Percentiles rank a stretch among this genome's conserved stretches.
These are phyloP conservation scores for Drosophila bocki DNA, from an alignment of 1,140 invertebrate genomes.

Conservation along the genomic window DNA sequence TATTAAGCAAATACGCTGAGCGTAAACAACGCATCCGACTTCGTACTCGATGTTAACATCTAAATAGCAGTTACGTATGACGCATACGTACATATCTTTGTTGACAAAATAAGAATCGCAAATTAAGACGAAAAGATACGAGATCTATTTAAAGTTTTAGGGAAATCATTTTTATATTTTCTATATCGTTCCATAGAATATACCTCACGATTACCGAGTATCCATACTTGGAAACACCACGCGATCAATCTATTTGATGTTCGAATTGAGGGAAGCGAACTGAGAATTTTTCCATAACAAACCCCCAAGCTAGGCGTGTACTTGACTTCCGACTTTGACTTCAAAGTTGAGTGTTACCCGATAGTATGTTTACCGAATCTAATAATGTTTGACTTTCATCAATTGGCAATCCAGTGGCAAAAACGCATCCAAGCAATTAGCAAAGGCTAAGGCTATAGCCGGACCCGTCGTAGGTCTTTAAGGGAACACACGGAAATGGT, in stretches of 20 bases:
- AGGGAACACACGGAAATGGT: neutral
- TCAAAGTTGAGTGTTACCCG: slow-evolving; percentile 15
- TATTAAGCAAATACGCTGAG: neutral
- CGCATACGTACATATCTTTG: no score
- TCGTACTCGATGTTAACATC: neutral
- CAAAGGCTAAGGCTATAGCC: neutral
- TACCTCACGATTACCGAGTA: neutral
- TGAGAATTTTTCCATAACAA: slow-evolving; percentile 9
- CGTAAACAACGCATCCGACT: neutral
- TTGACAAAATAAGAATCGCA: neutral
- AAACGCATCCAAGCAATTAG: slow-evolving; percentile 14
- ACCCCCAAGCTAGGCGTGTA: slow-evolving; percentile 3
- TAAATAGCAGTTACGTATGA: neutral
- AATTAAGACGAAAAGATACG: neutral
- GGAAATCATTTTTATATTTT: neutral
- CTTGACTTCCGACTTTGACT: slow-evolving; percentile 44
- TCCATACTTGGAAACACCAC: slow-evolving; percentile 1
- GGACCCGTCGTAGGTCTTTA: neutral
- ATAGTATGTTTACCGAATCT: slow-evolving; percentile 26
- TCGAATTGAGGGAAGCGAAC: slow-evolving; percentile 1
- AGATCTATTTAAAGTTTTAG: neutral
- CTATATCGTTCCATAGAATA: neutral
- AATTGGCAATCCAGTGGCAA: slow-evolving; percentile 9
- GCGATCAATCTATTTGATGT: slow-evolving; percentile 21
- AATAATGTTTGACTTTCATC: slow-evolving; percentile 35